A percentile compares a stretch with the other conserved stretches of the same genome.
phyloP scores from a whole-genome alignment of 2,797 vertebrate genomes.

The Chiroxiphia lanceolata region DNA sequence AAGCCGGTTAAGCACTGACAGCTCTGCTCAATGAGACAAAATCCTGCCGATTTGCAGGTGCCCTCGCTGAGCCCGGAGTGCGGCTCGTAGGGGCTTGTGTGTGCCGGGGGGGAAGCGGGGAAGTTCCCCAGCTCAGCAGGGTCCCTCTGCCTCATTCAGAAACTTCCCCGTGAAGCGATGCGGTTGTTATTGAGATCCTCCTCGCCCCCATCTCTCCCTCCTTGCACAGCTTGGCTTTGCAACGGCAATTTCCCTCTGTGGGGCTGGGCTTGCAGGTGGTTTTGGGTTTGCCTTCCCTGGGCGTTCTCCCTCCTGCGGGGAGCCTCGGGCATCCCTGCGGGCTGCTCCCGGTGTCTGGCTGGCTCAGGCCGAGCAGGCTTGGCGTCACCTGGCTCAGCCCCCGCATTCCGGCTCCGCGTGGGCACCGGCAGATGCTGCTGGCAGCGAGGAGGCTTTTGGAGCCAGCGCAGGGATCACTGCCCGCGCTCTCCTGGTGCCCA shows the following conservation, averaged over 20 bases:
- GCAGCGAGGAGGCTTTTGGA: background rate
- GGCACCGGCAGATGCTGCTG: background rate
- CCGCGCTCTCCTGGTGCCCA: background rate
- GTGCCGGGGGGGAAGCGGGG: background rate
- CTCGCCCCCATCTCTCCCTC: background rate
- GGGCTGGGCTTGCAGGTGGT: background rate
- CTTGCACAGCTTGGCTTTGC: background rate
- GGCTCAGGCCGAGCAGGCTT: background rate
- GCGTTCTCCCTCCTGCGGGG: background rate
- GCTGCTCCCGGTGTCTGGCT: background rate
- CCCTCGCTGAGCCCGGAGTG: background rate
- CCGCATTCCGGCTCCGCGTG: background rate
- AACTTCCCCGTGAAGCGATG: conserved; percentile 21
- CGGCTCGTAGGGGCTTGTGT: background rate
- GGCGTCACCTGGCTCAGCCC: background rate
- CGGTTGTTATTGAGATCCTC: background rate
- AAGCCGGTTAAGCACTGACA: background rate
- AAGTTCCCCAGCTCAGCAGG: background rate
- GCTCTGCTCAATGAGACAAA: background rate
- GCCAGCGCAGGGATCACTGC: background rate
- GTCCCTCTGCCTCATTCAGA: background rate
- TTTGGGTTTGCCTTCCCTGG: background rate
- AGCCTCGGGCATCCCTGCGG: background rate
- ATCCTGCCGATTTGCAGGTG: background rate
- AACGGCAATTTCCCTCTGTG: background rate